These are phyloP conservation scores for Acleris cristana DNA, from an alignment of 2,888 invertebrate genomes.

Conservation along the genomic window DNA sequence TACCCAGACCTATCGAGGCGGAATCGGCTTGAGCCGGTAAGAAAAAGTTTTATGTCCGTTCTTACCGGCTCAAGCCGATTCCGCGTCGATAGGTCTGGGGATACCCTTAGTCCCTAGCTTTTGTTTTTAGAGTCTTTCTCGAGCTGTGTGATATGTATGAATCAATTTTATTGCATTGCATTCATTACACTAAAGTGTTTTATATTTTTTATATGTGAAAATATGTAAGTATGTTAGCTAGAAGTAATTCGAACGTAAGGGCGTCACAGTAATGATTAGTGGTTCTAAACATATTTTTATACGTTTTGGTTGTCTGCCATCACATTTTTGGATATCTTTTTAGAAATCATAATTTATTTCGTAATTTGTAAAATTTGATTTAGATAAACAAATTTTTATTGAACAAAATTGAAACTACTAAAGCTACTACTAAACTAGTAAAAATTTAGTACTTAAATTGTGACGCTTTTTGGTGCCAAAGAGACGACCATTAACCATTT, in stretches of 20 bases:
- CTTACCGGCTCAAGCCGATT: no score
- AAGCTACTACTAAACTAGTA: constrained; percentile 19
- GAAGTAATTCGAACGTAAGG: constrained; percentile 6
- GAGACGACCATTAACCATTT: constrained; percentile 14
- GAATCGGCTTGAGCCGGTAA: background rate
- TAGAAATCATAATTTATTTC: constrained; percentile 7
- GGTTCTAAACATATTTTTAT: constrained; percentile 3
- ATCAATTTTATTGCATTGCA: constrained; percentile 20
- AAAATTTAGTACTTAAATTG: constrained; percentile 33
- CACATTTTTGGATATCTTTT: constrained; percentile 3
- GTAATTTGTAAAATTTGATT: background rate
- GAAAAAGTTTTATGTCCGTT: background rate
- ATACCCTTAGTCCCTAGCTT: background rate
- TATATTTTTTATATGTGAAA: constrained; percentile 36
- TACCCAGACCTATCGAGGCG: no score
- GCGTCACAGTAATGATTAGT: constrained; percentile 14
- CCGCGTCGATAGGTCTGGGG: no score
- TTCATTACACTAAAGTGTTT: constrained; percentile 24
- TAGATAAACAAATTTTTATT: constrained; percentile 10
- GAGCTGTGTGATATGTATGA: constrained; percentile 19
- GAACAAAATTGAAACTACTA: constrained; percentile 30
- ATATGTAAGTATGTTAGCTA: constrained; percentile 30
- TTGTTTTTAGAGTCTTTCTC: constrained; percentile 1
- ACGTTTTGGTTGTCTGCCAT: constrained; percentile 21
- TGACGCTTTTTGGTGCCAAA: constrained; percentile 13